A percentile compares a stretch with the other conserved stretches of the same genome.
phyloP scores from a whole-genome alignment of 2,888 invertebrate species.

The Fabriciana adippe region DNA sequence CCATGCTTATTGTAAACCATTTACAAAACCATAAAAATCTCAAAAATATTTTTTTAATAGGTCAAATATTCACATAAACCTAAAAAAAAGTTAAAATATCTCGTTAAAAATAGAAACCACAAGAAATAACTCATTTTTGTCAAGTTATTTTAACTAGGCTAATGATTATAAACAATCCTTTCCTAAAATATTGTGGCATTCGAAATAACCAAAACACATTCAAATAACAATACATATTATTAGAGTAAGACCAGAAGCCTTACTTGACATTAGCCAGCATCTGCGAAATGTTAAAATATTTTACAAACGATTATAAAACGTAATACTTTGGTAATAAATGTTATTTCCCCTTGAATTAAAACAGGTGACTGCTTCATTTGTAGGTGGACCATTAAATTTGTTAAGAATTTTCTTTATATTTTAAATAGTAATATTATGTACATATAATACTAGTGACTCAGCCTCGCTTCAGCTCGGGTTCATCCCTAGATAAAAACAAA shows the following conservation, averaged over 20 bases:
- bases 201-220: conserved; percentile 12
- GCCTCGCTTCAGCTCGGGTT: too few relatives aligned
- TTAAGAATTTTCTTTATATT: conserved; percentile 3
- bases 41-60: too few relatives aligned
- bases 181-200: not conserved
- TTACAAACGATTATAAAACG: conserved; percentile 31
- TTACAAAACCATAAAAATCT: too few relatives aligned
- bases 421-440: too few relatives aligned
- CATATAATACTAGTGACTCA: too few relatives aligned
- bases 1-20: too few relatives aligned
- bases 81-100: too few relatives aligned
- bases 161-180: not conserved
- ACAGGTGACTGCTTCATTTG: conserved; percentile 29
- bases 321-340: conserved; percentile 29
- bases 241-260: conserved; percentile 24
- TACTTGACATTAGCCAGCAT: conserved; percentile 25
- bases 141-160: too few relatives aligned
- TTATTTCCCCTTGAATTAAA: conserved; percentile 28
- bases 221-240: conserved; percentile 17
- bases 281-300: conserved; percentile 33
- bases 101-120: too few relatives aligned
- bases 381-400: conserved; percentile 22
- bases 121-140: too few relatives aligned
- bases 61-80: too few relatives aligned
- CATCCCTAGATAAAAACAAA: too few relatives aligned